These are phyloP conservation scores for Phymatocera aterrima DNA, from an alignment of 2,888 invertebrate species.

Conservation along the genomic window DNA sequence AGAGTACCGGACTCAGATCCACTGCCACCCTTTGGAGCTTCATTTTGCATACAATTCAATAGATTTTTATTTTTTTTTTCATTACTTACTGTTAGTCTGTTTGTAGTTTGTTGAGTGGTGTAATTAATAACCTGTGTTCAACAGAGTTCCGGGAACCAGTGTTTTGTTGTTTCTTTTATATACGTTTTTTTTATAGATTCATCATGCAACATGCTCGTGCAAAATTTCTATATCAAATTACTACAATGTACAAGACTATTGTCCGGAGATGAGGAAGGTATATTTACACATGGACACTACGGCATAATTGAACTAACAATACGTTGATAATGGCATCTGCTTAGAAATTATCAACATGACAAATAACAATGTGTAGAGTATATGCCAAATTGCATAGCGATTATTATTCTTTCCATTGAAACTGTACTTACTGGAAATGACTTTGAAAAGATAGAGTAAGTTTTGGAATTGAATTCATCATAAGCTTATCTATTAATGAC, in stretches of 20 bases:
- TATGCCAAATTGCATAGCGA: not conserved
- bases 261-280: not conserved
- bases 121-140: conserved; percentile 37
- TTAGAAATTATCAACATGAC: not conserved
- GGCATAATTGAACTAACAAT: not conserved
- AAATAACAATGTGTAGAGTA: not conserved
- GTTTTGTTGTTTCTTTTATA: conserved; percentile 33
- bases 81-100: conserved; percentile 62
- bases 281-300: not conserved
- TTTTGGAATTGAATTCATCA: not conserved
- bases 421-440: not conserved
- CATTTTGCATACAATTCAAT: conserved; percentile 55
- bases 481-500: not conserved
- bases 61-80: conserved; percentile 52
- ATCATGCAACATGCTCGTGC: conserved; percentile 66
- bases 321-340: not conserved
- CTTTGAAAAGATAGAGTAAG: not conserved
- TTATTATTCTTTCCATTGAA: not conserved
- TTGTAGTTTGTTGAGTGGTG: conserved; percentile 25
- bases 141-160: conserved; percentile 42
- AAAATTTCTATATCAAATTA: conserved; percentile 4
- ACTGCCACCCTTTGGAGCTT: conserved; percentile 70
- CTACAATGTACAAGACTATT: conserved; percentile 9
- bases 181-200: conserved; percentile 41
- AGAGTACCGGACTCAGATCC: conserved; percentile 71